Percentiles rank a stretch among this genome's conserved stretches.
Conservation (phyloP, 2,113 vertebrate genomes). For the Vimba vimba region DNA sequence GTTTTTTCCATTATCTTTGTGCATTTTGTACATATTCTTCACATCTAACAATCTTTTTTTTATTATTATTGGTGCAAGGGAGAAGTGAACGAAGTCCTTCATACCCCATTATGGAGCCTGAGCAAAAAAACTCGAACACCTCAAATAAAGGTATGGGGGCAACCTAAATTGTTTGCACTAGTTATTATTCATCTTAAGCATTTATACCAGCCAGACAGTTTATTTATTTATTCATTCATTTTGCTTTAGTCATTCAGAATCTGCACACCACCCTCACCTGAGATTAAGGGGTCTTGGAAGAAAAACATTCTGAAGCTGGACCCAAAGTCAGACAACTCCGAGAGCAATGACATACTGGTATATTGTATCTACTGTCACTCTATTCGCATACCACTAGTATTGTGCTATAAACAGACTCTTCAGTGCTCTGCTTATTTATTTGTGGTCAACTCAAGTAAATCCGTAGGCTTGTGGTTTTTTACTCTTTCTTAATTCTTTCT, state of each 20-base stretch:
- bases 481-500: neutral
- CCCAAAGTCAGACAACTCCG: constrained; percentile 87
- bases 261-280: constrained; percentile 80
- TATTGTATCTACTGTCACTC: constrained; percentile 52
- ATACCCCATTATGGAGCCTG: constrained; percentile 57
- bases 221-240: neutral
- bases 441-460: neutral
- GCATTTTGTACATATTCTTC: neutral
- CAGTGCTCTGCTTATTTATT: neutral
- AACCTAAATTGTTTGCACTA: neutral
- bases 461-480: neutral
- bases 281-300: constrained; percentile 66
- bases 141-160: constrained; percentile 72
- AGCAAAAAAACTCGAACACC: constrained; percentile 48
- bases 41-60: neutral
- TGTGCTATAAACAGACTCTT: neutral
- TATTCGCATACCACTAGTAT: neutral
- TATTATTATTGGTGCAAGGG: constrained; percentile 55
- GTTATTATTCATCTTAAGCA: neutral
- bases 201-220: constrained; percentile 3
- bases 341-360: constrained; percentile 85
- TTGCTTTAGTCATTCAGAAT: constrained; percentile 81
- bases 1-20: neutral
- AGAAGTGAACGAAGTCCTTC: constrained; percentile 46
- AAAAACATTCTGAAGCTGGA: constrained; percentile 82